Evolutionary conservation across 2,797 vertebrate species (phyloP), one percentile per base, ranked within the genome.

Genomic region (Dermochelys coriacea): DNA sequence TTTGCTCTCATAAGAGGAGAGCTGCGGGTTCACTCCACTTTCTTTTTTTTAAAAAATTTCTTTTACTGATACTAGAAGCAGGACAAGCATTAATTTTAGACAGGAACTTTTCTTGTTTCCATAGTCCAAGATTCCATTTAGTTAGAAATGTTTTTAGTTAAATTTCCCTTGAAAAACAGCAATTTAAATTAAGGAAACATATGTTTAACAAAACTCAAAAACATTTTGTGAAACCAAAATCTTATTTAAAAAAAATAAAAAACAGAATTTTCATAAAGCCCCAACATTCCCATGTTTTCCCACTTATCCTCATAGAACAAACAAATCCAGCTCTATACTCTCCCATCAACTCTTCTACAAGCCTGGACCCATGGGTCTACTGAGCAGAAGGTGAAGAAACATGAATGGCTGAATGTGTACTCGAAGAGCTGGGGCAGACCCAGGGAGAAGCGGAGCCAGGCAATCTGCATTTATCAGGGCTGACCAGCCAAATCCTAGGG

Each of bases 141-240:
- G 29, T 87, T 94, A 96, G 94, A 89, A 31, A 93, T 93, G 79
- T 88, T 94, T 93, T 93, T 51, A 95, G 95, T 95, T 95, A 93
- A 90, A 96, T 96, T 95, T 96, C 94, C 93, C 83, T 89, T 93
- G 75, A 84, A 95, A 96, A 96, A 88, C 90, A 95, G 83, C 59
- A 27, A 15, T 82, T 93, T 91, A 93, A 95, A 86, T 89, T 80
- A 84, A 93, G 51, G 82, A 41, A 95, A 94, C 82, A 64, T 80
- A 27, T 85, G 80, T 80, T 84, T 94, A 90, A 82, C 85, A 95
- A 88, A 95, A 59, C 64, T 87, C 91, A 84, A 10, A 81, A 82
- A 64, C 12, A 61, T 25, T 84, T 57, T n/a, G 68, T 82, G 88
- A 95, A 97, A 96, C 71, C 27, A 55, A 93, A 80, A 91, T 3